Evolutionary conservation across 2,888 invertebrate genomes (phyloP).

Genomic region (Beris chalybata): DNA sequence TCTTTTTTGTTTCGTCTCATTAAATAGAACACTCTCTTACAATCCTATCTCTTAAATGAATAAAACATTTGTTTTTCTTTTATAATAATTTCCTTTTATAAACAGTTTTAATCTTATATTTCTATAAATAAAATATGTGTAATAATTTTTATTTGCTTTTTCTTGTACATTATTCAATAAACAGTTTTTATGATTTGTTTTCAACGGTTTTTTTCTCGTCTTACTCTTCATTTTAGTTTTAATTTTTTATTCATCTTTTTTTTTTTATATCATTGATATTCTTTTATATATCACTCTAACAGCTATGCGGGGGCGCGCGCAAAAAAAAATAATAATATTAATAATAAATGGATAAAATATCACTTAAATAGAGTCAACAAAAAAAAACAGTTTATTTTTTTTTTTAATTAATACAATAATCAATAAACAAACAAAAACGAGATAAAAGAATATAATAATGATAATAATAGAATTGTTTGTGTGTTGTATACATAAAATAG

Average conservation of each 20-base stretch:
- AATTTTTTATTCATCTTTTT: slow-evolving; percentile 10
- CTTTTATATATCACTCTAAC: slow-evolving; percentile 18
- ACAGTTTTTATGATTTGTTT: neutral
- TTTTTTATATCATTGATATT: slow-evolving; percentile 1
- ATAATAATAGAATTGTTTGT: slow-evolving; percentile 1
- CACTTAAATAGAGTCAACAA: slow-evolving; percentile 40
- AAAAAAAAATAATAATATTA: slow-evolving; percentile 35
- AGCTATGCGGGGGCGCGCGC: slow-evolving; percentile 22
- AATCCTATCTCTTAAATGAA: slow-evolving; percentile 35
- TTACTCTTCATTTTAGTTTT: neutral
- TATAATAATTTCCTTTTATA: neutral
- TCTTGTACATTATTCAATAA: neutral
- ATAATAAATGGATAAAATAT: slow-evolving; percentile 38
- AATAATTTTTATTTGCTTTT: neutral
- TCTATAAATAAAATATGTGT: slow-evolving; percentile 8
- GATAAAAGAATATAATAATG: no score
- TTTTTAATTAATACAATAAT: slow-evolving; percentile 27
- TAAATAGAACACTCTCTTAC: slow-evolving; percentile 9
- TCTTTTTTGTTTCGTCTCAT: no score
- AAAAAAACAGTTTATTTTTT: slow-evolving; percentile 30
- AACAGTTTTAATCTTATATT: slow-evolving; percentile 15
- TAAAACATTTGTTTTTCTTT: slow-evolving; percentile 22
- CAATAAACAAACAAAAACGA: slow-evolving; percentile 20
- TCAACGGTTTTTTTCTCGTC: neutral
- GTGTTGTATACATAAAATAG: slow-evolving; percentile 13